A percentile compares a stretch with the other conserved stretches of the same genome.
Conservation (phyloP, 2,888 invertebrate genomes). For the Napeogenes inachia region DNA sequence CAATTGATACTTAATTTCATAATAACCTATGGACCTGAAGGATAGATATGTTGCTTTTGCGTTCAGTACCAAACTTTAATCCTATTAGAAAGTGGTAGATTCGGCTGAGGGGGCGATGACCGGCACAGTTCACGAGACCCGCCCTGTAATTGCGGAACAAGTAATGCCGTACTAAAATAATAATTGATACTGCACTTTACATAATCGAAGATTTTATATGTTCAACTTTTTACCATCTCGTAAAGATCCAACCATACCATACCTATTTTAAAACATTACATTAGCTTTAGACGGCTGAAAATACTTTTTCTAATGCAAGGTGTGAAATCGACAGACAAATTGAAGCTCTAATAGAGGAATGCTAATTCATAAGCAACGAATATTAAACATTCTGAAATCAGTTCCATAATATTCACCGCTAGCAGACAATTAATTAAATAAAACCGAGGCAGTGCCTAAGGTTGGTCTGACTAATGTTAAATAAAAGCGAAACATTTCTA, state of each 20-base stretch:
- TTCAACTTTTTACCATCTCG: background rate
- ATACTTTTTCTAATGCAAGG: no score
- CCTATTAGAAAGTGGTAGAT: conserved; percentile 72
- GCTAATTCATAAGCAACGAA: no score
- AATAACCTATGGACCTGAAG: conserved; percentile 45
- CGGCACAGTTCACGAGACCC: conserved; percentile 54
- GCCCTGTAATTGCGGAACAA: conserved; percentile 55
- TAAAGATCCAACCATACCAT: no score
- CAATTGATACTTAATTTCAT: background rate
- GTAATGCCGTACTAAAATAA: conserved; percentile 41
- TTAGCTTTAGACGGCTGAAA: no score
- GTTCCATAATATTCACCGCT: background rate
- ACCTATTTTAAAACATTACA: no score
- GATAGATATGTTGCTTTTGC: conserved; percentile 39
- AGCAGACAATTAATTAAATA: conserved; percentile 7
- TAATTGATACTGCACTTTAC: conserved; percentile 39
- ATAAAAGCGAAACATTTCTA: conserved; percentile 4
- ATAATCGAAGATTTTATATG: conserved; percentile 13
- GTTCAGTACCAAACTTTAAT: conserved; percentile 53
- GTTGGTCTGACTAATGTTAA: background rate
- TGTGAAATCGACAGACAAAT: no score
- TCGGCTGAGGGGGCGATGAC: conserved; percentile 60
- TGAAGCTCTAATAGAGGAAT: no score
- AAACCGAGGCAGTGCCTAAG: background rate
- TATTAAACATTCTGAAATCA: no score